phyloP scores from a whole-genome alignment of 2,113 vertebrate species.

The Ochotona curzoniae region DNA sequence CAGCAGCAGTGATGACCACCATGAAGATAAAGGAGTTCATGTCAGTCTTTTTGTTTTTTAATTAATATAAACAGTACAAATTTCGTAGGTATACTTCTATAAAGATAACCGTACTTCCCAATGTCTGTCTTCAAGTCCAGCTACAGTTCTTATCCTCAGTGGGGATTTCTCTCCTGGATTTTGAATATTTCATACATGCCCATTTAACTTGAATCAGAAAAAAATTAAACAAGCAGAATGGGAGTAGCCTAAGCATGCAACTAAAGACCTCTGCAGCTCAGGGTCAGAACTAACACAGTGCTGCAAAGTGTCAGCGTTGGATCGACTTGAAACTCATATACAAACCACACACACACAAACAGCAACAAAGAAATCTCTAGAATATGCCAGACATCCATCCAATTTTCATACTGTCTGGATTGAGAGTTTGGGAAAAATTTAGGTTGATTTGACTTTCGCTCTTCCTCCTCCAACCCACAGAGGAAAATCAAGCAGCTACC shows the following conservation, averaged over 20 bases:
- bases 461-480: neutral
- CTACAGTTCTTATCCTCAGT: neutral
- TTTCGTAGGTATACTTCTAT: no score
- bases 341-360: neutral
- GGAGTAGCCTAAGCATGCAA: neutral
- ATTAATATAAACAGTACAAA: no score
- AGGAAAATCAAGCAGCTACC: neutral
- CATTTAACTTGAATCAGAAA: neutral
- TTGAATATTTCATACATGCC: neutral
- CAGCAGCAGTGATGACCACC: conserved; percentile 11
- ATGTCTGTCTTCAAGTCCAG: neutral
- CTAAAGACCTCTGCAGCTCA: neutral
- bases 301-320: neutral
- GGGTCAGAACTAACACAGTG: neutral
- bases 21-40: conserved; percentile 61
- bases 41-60: conserved; percentile 12
- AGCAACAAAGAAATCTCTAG: neutral
- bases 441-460: neutral
- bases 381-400: neutral
- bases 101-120: no score
- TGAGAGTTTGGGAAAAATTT: conserved; percentile 28
- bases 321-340: conserved; percentile 11
- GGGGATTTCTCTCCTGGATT: neutral
- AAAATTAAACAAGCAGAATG: conserved; percentile 8
- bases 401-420: neutral